phyloP scores from a whole-genome alignment of 2,797 vertebrate genomes.

The Craterocephalus amniculus region DNA sequence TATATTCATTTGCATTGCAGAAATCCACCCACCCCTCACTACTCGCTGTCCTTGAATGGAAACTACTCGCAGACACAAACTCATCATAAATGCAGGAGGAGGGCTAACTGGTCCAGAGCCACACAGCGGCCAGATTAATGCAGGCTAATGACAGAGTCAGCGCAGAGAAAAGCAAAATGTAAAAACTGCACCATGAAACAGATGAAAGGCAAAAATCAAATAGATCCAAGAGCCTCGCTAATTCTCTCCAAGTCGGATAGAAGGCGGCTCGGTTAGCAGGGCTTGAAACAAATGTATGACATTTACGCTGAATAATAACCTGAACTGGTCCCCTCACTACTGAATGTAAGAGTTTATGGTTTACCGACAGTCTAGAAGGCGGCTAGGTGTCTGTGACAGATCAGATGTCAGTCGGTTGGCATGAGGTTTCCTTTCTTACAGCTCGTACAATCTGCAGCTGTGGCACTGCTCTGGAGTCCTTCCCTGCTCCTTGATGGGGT shows the following conservation, averaged over 20 bases:
- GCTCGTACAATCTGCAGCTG: no score
- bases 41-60: slow-evolving; percentile 2
- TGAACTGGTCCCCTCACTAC: no score
- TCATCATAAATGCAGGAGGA: slow-evolving; percentile 19
- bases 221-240: slow-evolving; percentile 6
- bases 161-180: slow-evolving; percentile 35
- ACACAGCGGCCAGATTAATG: slow-evolving; percentile 45
- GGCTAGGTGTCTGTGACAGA: neutral
- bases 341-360: neutral
- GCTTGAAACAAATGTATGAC: slow-evolving; percentile 6
- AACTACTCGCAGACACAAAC: slow-evolving; percentile 12
- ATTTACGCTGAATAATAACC: neutral
- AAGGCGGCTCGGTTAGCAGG: slow-evolving; percentile 35
- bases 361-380: slow-evolving; percentile 11
- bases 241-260: slow-evolving; percentile 10
- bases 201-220: slow-evolving; percentile 22
- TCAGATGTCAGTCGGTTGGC: slow-evolving; percentile 17
- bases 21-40: slow-evolving; percentile 11
- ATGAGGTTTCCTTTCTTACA: neutral
- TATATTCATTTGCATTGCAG: slow-evolving; percentile 60
- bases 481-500: no score
- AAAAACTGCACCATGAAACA: slow-evolving; percentile 16
- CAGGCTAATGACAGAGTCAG: slow-evolving; percentile 44
- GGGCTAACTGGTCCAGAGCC: slow-evolving; percentile 13
- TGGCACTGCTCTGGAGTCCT: no score